Evolutionary conservation across 2,113 vertebrate species (phyloP).

Genomic region (Percina caprodes): DNA sequence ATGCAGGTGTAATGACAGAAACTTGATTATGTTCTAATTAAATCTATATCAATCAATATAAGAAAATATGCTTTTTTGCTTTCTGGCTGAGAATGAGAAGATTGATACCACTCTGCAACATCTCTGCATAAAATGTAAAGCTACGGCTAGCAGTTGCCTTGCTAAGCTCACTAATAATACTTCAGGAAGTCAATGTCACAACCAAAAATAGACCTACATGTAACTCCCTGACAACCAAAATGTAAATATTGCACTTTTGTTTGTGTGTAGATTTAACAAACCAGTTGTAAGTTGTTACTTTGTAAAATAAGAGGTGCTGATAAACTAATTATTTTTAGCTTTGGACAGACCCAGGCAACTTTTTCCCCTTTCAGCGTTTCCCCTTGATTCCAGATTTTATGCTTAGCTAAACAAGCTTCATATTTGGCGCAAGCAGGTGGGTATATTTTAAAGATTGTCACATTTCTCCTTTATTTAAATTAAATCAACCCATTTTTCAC

Average conservation of each 20-base stretch:
- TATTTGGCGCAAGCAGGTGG: background rate
- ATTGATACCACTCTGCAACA: background rate
- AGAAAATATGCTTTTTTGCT: slow-evolving; percentile 8
- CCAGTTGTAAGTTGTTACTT: background rate
- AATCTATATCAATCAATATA: slow-evolving; percentile 10
- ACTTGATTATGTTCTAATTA: background rate
- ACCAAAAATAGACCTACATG: background rate
- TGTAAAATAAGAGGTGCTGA: background rate
- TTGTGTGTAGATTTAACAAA: background rate
- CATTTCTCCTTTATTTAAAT: background rate
- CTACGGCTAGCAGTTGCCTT: background rate
- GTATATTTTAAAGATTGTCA: background rate
- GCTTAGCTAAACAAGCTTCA: background rate
- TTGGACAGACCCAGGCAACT: background rate
- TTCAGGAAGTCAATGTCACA: background rate
- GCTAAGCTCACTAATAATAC: background rate
- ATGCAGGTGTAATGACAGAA: background rate
- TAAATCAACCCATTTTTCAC: background rate
- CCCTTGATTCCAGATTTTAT: background rate
- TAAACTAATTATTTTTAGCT: background rate
- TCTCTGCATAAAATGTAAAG: background rate
- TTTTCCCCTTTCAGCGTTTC: too few relatives aligned
- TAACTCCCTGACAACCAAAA: background rate
- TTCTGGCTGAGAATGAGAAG: slow-evolving; percentile 4
- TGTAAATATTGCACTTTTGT: background rate